A percentile compares a stretch with the other conserved stretches of the same genome.
phyloP scores from a whole-genome alignment of 2,113 vertebrate species.

The Scytalopus superciliaris region DNA sequence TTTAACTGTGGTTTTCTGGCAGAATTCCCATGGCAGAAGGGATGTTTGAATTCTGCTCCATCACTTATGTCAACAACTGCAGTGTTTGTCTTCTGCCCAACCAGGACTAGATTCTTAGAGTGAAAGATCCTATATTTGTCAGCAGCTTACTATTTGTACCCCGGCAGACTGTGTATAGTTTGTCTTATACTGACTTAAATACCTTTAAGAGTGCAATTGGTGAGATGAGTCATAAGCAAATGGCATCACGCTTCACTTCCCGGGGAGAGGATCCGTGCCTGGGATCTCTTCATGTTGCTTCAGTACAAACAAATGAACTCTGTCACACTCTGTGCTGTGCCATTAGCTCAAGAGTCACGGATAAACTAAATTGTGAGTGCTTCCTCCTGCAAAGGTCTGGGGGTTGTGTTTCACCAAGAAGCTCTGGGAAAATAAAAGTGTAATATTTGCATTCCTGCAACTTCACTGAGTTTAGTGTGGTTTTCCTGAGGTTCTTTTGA shows the following conservation, averaged over 20 bases:
- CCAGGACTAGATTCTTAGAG: background rate
- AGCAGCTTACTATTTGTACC: background rate
- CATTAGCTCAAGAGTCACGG: accelerated
- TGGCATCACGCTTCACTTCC: background rate
- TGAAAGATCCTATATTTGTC: background rate
- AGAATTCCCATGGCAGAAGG: background rate
- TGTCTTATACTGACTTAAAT: background rate
- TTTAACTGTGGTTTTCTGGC: background rate
- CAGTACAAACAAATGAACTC: background rate
- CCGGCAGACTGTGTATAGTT: background rate
- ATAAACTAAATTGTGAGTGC: background rate
- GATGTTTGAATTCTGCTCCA: background rate
- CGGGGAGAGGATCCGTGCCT: background rate
- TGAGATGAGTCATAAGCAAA: background rate
- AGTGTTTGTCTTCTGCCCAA: background rate
- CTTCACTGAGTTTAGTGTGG: background rate
- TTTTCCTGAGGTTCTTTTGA: background rate
- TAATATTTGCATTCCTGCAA: background rate
- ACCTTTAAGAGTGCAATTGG: background rate
- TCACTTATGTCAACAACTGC: background rate
- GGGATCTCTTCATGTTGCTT: background rate
- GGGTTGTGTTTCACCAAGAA: background rate
- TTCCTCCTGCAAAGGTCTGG: background rate
- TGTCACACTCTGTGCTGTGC: accelerated
- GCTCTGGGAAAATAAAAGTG: background rate